Conservation (phyloP, 2,797 vertebrate genomes). For the Lemur catta region DNA sequence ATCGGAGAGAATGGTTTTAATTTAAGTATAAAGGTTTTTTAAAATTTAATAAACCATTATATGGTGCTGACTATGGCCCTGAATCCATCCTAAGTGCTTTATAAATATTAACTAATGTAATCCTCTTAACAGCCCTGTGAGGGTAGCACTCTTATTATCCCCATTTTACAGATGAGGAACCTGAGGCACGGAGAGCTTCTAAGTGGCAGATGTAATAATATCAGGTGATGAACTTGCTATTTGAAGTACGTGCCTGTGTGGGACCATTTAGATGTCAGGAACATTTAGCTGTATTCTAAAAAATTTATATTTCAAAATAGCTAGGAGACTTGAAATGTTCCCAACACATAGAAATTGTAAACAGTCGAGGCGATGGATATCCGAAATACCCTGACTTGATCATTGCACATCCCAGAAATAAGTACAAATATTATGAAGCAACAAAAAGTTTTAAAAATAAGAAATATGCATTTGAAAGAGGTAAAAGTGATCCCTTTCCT, state of each 20-base stretch:
- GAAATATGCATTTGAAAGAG: neutral
- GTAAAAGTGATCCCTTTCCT: neutral
- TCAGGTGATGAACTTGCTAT: neutral
- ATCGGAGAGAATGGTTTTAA: neutral
- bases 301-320: neutral
- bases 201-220: neutral
- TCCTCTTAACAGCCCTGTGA: neutral
- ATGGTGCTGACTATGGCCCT: neutral
- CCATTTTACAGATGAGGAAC: neutral
- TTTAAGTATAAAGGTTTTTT: neutral
- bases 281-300: neutral
- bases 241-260: neutral
- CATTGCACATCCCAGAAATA: neutral
- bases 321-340: neutral
- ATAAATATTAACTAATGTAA: neutral
- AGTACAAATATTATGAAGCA: neutral
- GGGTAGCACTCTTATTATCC: neutral
- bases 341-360: neutral
- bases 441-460: neutral
- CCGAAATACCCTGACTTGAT: neutral
- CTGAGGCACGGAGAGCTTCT: neutral
- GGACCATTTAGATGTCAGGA: neutral
- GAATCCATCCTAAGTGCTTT: neutral
- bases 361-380: neutral
- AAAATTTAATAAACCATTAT: neutral